These are phyloP conservation scores for Peromyscus attwateri DNA, from an alignment of 2,797 vertebrate species.

Conservation along the genomic window DNA sequence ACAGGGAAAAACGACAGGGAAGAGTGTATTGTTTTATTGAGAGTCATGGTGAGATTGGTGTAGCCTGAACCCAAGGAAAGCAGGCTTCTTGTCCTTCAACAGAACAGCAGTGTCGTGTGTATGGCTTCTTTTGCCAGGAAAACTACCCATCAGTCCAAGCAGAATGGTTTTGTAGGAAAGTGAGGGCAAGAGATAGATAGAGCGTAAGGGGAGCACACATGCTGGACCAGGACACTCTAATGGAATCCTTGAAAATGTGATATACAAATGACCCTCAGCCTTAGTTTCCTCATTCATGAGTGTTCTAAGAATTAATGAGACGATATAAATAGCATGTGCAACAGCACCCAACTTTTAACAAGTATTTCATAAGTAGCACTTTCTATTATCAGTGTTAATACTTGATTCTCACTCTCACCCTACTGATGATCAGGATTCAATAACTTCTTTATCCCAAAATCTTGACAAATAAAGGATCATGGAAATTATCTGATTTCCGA, in stretches of 20 bases:
- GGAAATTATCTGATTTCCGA: background rate
- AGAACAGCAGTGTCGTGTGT: background rate
- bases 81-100: background rate
- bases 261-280: background rate
- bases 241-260: background rate
- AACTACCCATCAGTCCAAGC: background rate
- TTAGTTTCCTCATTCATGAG: background rate
- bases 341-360: background rate
- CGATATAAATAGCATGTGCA: background rate
- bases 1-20: background rate
- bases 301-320: background rate
- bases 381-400: background rate
- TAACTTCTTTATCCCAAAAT: background rate
- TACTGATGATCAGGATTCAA: background rate
- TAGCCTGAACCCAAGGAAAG: background rate
- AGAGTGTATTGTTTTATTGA: background rate
- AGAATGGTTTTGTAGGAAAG: background rate
- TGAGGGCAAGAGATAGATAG: background rate
- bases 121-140: background rate
- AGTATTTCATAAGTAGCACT: background rate
- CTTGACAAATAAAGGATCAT: background rate
- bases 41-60: background rate
- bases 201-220: background rate
- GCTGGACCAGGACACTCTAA: background rate
- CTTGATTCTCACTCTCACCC: background rate